Evolutionary conservation across 2,797 vertebrate genomes (phyloP).

Genomic region (Mycteria americana): DNA sequence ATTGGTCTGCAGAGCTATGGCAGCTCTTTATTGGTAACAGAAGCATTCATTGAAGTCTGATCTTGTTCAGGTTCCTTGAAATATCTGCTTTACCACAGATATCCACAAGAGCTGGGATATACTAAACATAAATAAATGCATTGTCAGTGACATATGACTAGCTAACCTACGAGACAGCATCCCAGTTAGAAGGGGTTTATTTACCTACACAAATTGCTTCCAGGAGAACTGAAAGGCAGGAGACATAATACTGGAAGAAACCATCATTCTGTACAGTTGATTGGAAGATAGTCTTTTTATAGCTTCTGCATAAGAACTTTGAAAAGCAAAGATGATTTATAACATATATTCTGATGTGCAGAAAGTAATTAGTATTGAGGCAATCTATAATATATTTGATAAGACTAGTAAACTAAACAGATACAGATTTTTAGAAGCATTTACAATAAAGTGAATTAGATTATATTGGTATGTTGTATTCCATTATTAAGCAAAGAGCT

Average conservation of each 20-base stretch:
- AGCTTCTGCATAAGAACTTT: neutral
- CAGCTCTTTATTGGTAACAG: neutral
- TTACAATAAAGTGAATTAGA: neutral
- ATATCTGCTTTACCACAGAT: neutral
- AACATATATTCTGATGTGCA: neutral
- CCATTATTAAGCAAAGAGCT: neutral
- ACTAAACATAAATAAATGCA: neutral
- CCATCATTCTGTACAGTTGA: neutral
- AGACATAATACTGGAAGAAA: neutral
- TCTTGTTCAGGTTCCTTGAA: neutral
- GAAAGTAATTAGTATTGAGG: neutral
- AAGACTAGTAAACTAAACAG: neutral
- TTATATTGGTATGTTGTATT: neutral
- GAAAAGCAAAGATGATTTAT: neutral
- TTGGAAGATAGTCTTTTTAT: neutral
- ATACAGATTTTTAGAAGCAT: neutral
- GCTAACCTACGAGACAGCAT: neutral
- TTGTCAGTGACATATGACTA: neutral
- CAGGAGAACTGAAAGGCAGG: neutral
- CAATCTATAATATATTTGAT: neutral
- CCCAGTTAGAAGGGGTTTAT: neutral
- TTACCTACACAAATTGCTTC: neutral
- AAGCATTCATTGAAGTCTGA: neutral
- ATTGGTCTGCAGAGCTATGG: neutral
- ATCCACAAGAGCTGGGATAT: neutral